Evolutionary conservation across 2,113 vertebrate species (phyloP), one percentile per base, ranked within the genome.

Genomic region (Fulmarus glacialis): DNA sequence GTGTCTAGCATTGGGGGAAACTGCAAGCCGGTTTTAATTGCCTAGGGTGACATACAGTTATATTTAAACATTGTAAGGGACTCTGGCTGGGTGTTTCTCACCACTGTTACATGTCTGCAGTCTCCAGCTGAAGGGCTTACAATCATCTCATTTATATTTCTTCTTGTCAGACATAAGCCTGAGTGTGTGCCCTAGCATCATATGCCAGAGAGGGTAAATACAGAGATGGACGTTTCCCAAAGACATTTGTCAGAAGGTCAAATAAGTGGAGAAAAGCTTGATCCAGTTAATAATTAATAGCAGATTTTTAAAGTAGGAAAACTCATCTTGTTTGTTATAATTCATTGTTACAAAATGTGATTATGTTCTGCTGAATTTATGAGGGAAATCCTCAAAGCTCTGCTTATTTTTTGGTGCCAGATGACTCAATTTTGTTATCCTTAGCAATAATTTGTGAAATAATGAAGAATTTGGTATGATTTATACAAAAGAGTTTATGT

Each of bases 251-350:
- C 60, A 23, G 36, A 53, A 82, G 40, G 72, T 93, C 63, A 79
- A 43, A 36, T 48, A 59, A 93, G 36, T 43, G 23, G 55, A 88
- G 93, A 80, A 53, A 77, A 80, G 47, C 32, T 92, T 58, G 66
- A 81, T 58, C 53, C 82, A 85, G 38, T 36, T 90, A 94, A 82
- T 96, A 93, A 93, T 93, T 94, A 87, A 87, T 15, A 75, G 48
- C 83, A 95, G 79, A 67, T 71, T 73, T 82, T 81, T 29, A 12
- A 91, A 84, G 68, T 8, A 88, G 62, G 48, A 72, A 95, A 94
- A 93, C 52, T 79, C 27, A 82, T 91, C 52, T 75, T 67, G 53
- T 91, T 94, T 89, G 52, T 53, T 85, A 29, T 72, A 90, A 91
- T 85, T 96, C 66, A 80, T 91, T 79, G 70, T 80, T 82, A 47